Conservation (phyloP, 2,113 vertebrate species). For the Empidonax traillii region DNA sequence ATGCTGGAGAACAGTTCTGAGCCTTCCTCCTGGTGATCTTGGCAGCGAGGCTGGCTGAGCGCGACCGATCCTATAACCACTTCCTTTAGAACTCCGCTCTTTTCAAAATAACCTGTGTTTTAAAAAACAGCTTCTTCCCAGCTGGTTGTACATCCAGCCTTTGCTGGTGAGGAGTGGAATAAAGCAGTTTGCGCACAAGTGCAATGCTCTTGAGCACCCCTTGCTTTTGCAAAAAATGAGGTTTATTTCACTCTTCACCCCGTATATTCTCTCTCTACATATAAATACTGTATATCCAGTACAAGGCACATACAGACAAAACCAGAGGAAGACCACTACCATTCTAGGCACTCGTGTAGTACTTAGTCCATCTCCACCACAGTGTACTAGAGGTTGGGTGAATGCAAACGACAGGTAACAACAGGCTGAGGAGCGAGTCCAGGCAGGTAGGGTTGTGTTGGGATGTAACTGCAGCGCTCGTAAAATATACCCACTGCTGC, state of each 20-base stretch:
- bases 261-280: conserved; percentile 76
- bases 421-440: conserved; percentile 77
- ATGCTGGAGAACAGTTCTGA: not conserved
- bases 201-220: not conserved
- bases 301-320: conserved; percentile 76
- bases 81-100: not conserved
- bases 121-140: not conserved
- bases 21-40: not conserved
- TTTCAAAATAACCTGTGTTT: not conserved
- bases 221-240: not conserved
- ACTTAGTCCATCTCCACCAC: conserved; percentile 55
- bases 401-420: conserved; percentile 77
- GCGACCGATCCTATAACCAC: not conserved
- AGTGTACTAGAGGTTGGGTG: conserved; percentile 49
- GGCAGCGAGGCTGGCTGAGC: not conserved
- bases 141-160: not conserved
- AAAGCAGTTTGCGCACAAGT: not conserved
- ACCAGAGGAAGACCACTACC: conserved; percentile 68
- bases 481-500: conserved; percentile 75
- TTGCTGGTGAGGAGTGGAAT: conserved; percentile 18
- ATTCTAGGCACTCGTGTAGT: conserved; percentile 57
- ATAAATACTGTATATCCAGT: conserved; percentile 81
- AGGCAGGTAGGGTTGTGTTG: conserved; percentile 73
- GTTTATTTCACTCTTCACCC: conserved; percentile 41
- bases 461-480: conserved; percentile 81